Evolutionary conservation across 53 echinoderm and acorn worm genomes (phyloP).

Genomic region (Zoroaster sp.): DNA sequence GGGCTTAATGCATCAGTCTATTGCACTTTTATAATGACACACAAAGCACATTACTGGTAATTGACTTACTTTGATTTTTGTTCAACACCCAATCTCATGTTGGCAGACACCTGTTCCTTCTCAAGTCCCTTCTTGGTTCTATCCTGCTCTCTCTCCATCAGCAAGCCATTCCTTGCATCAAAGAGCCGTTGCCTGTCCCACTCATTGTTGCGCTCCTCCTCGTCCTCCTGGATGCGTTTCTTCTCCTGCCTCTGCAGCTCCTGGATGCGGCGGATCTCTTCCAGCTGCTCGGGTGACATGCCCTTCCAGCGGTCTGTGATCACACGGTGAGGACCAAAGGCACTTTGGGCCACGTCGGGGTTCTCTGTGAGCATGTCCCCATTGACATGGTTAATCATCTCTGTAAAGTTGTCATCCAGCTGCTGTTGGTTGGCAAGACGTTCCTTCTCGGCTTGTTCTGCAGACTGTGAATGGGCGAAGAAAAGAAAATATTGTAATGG

Average conservation of each 20-base stretch:
- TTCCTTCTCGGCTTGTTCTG: conserved; percentile 86
- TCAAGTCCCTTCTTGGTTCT: conserved; percentile 79
- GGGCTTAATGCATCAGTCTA: too few relatives aligned
- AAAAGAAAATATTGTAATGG: background rate
- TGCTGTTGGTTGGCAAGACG: conserved; percentile 78
- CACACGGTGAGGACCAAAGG: conserved; percentile 94
- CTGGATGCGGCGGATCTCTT: conserved; percentile 85
- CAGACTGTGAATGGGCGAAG: too few relatives aligned
- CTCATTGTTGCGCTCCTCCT: conserved; percentile 78
- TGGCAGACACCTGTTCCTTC: conserved; percentile 74
- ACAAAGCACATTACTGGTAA: too few relatives aligned
- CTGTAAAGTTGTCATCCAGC: conserved; percentile 97
- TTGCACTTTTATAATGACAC: too few relatives aligned
- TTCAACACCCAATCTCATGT: conserved; percentile 76
- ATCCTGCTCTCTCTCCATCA: conserved; percentile 92
- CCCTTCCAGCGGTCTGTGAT: conserved; percentile 99
- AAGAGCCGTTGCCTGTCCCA: conserved; percentile 91
- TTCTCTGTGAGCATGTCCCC: conserved; percentile 97
- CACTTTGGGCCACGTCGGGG: conserved; percentile 94
- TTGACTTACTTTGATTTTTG: conserved; percentile 94
- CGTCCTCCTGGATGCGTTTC: conserved; percentile 81
- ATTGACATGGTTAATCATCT: conserved; percentile 89
- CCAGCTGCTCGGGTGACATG: conserved; percentile 92
- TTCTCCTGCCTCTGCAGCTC: conserved; percentile 91
- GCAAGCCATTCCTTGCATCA: conserved; percentile 79